A percentile compares a stretch with the other conserved stretches of the same genome.
phyloP scores from a whole-genome alignment of 1,140 invertebrate genomes.

The Caerostris extrusa region DNA sequence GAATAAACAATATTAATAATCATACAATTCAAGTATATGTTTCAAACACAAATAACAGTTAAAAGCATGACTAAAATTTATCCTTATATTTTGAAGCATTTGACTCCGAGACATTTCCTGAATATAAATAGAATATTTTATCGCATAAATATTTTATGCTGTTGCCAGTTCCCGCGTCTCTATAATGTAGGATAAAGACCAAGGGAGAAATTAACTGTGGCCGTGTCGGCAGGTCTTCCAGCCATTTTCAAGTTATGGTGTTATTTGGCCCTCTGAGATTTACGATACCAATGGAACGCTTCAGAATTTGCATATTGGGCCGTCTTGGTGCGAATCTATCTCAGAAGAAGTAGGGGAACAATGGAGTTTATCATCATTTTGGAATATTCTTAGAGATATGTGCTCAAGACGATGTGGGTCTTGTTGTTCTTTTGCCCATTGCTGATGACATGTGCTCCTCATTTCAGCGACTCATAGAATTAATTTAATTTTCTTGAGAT shows the following conservation, averaged over 20 bases:
- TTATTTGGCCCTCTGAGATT: conserved; percentile 62
- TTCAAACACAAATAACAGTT: neutral
- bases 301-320: conserved; percentile 57
- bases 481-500: conserved; percentile 50
- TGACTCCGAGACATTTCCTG: neutral
- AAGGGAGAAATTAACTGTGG: conserved; percentile 43
- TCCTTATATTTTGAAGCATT: neutral
- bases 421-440: neutral
- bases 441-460: conserved; percentile 42
- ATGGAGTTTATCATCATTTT: conserved; percentile 64
- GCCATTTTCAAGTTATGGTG: conserved; percentile 60
- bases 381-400: neutral
- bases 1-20: no score
- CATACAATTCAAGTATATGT: no score
- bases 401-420: neutral
- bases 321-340: neutral
- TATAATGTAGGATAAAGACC: conserved; percentile 23
- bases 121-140: conserved; percentile 61
- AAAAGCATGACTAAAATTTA: neutral
- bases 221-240: neutral
- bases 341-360: conserved; percentile 13
- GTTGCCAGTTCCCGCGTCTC: neutral
- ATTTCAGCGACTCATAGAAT: neutral
- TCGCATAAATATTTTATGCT: conserved; percentile 56
- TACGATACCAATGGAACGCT: neutral